Conservation (phyloP, 64 coral and sea anemone species). For the Stichodactyla helianthus region DNA sequence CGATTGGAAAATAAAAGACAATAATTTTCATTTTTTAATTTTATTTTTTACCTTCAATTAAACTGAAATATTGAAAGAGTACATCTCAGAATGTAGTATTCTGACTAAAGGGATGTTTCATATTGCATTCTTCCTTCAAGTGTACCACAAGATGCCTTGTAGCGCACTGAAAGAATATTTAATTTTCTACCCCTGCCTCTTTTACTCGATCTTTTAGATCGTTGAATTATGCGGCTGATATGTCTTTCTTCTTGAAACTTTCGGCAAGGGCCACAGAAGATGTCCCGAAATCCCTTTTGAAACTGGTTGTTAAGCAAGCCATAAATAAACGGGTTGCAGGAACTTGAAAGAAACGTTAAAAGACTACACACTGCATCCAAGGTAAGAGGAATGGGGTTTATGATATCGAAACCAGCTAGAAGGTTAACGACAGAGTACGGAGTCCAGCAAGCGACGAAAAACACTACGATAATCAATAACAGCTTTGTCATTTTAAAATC, state of each 20-base stretch:
- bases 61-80: not conserved
- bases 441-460: constrained; percentile 85
- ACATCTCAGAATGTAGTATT: not conserved
- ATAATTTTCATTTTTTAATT: no score
- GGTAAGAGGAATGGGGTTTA: constrained; percentile 51
- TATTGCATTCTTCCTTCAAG: not conserved
- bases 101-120: not conserved
- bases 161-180: not conserved
- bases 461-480: constrained; percentile 61
- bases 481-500: constrained; percentile 88
- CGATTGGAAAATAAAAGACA: no score
- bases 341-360: constrained; percentile 68
- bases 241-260: constrained; percentile 5
- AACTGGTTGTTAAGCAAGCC: constrained; percentile 85
- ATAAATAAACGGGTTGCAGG: constrained; percentile 78
- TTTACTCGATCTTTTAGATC: not conserved
- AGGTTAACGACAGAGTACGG: constrained; percentile 69
- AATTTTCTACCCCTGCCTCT: not conserved
- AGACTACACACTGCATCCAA: constrained; percentile 59
- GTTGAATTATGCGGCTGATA: not conserved
- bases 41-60: not conserved
- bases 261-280: constrained; percentile 60
- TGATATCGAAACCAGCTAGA: constrained; percentile 63
- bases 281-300: constrained; percentile 72
- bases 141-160: not conserved